Evolutionary conservation across 2,888 invertebrate genomes (phyloP), one percentile per base, ranked within the genome.

Genomic region (Tholera decimalis): DNA sequence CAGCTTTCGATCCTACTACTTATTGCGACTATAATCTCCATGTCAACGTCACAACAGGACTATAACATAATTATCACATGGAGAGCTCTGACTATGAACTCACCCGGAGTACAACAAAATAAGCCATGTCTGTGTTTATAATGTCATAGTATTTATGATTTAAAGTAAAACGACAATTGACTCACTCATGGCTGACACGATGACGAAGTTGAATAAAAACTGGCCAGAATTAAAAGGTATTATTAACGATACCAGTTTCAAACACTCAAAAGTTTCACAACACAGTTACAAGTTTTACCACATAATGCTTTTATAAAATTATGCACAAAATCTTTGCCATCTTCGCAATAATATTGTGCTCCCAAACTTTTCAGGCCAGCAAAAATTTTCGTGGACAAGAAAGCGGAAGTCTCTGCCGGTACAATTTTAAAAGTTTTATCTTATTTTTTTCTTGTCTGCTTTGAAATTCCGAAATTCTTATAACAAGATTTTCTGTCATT

Each of bases 381-480:
- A 24, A 59, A 77, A 39, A 47, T 62, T 53, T 73, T 46, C 47
- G 61, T 47, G 78, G 44, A 56, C 59, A 56, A 33, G 43, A 54
- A 43, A 41, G 41, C 64, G 61, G 66, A 77, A 61, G 46, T 30
- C 75, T 26, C 41, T 39, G 41, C 5, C 58, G 46, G 66, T 18
- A 77, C 47, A 51, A 72, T 72, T 72, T 72, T 35, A 58, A 72
- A 78, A 73, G 37, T 24, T 73, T 58, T 51, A 58, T 37, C 15
- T 28, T 22, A 41, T 35, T 43, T 67, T 49, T 65, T 58, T 47
- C 47, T 44, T 47, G 37, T 18, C 51, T 49, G 58, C 62, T 78
- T 59, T 59, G 44, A 66, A 66, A 47, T 62, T 59, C 55, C 51
- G 50, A 78, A 78, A 78, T 73, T 66, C 66, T 65, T 61, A 78